These are phyloP conservation scores for Indri indri DNA, from an alignment of 2,113 vertebrate species.

Conservation along the genomic window DNA sequence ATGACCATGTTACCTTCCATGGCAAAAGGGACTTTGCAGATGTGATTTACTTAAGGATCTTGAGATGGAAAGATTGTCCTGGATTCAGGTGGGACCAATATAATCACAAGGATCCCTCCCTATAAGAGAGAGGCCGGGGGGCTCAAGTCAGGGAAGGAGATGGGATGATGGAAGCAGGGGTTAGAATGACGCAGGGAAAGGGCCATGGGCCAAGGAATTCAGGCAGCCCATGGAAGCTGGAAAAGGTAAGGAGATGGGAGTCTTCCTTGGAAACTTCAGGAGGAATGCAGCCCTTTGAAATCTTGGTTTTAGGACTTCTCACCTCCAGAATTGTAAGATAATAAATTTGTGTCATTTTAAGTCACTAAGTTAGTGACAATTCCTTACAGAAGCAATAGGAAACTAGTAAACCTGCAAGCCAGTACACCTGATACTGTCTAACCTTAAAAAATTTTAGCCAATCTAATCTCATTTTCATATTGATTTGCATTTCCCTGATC, in stretches of 20 bases:
- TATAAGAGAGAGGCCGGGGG: background rate
- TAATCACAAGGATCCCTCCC: background rate
- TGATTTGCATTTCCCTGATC: background rate
- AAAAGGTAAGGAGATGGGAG: background rate
- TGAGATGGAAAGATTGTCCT: background rate
- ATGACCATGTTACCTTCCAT: background rate
- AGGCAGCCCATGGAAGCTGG: background rate
- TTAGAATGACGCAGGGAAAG: background rate
- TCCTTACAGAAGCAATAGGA: background rate
- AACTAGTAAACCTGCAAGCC: background rate
- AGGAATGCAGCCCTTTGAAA: background rate
- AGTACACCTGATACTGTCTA: background rate
- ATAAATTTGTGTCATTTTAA: background rate
- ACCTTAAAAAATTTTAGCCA: background rate
- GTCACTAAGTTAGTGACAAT: background rate
- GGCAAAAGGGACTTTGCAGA: background rate
- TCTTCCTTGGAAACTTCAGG: background rate
- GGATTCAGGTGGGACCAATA: background rate
- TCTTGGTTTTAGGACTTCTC: background rate
- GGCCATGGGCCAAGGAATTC: background rate
- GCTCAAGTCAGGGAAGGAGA: background rate
- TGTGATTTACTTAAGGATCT: background rate
- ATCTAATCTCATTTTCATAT: background rate
- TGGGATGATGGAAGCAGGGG: background rate
- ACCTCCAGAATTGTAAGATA: background rate